phyloP scores from a whole-genome alignment of 2,797 vertebrate genomes.

The Urosaurus nigricauda region DNA sequence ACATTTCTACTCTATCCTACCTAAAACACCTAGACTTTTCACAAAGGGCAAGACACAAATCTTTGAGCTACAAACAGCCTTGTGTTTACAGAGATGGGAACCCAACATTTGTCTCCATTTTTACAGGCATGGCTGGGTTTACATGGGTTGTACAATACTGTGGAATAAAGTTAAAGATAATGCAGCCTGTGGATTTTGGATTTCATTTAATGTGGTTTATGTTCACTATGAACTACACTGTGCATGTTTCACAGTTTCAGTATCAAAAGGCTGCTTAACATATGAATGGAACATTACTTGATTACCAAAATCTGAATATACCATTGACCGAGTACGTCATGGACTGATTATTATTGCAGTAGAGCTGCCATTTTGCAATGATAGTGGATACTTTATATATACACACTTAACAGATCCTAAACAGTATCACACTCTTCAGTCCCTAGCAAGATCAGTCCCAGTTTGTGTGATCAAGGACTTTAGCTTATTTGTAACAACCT shows the following conservation, averaged over 20 bases:
- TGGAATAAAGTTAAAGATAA: too few relatives aligned
- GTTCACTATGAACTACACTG: background rate
- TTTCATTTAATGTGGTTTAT: background rate
- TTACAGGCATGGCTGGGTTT: too few relatives aligned
- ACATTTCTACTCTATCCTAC: too few relatives aligned
- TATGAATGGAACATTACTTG: background rate
- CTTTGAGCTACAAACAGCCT: too few relatives aligned
- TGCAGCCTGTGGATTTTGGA: too few relatives aligned
- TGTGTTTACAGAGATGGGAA: too few relatives aligned
- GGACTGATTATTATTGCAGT: background rate
- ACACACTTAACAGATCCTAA: background rate
- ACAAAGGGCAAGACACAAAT: too few relatives aligned
- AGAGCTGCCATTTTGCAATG: background rate
- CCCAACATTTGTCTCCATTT: too few relatives aligned
- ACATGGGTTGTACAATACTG: too few relatives aligned
- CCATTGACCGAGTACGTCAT: background rate
- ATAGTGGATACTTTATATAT: background rate
- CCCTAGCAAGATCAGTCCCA: background rate
- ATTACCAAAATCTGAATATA: background rate
- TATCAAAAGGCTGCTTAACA: background rate
- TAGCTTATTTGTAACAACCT: background rate
- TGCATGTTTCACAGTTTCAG: background rate
- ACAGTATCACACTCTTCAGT: background rate
- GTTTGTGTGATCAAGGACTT: background rate
- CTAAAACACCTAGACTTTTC: too few relatives aligned